Evolutionary conservation across 2,888 invertebrate genomes (phyloP), one percentile per base, ranked within the genome.

Genomic region (Harpagoxenus sublaevis): DNA sequence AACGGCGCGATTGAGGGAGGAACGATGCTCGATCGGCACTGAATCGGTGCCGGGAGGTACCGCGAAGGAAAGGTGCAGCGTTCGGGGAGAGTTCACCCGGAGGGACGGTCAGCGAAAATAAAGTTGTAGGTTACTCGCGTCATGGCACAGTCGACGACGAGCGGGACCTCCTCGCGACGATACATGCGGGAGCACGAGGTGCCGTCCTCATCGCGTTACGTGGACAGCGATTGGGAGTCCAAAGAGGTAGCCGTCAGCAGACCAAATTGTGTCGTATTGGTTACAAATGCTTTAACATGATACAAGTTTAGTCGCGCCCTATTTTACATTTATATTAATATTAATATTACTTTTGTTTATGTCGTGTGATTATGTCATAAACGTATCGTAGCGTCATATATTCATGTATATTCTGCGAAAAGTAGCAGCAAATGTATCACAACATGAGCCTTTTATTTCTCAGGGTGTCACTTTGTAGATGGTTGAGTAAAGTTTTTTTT

Each of bases 191-290:
- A 97, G 89, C 97, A 97, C 91, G 97, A 97, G 90, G 95, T 96
- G 79, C 95, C 96, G 89, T 95, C 96, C 74, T 96, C 96, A 45
- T 96, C 96, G 89, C 96, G 97, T 91, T 97, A 97, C 94, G 96
- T 96, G 81, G 97, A 97, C 93, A 96, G 97, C 42, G 97, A 97
- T 94, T 97, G 97, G 97, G 97, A 97, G 94, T 97, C 97, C 68
- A 97, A 97, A 94, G 97, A 97, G 95, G 97, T 97, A 93, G 91
- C 71, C 15, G 15, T 23, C n/a, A 35, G 23, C 18, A 45, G 5
- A 51, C 12, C 31, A 53, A 57, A 15, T 51, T 39, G 15, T 53
- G 53, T 53, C 23, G 8, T 53, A 53, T n/a, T 9, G 9, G 5
- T 23, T 23, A 23, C 5, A 23, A 53, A 8, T 53, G 1, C 23